Base-by-base conservation (phyloP, 2,888 invertebrate species). In the Operophtera brumata region DNA sequence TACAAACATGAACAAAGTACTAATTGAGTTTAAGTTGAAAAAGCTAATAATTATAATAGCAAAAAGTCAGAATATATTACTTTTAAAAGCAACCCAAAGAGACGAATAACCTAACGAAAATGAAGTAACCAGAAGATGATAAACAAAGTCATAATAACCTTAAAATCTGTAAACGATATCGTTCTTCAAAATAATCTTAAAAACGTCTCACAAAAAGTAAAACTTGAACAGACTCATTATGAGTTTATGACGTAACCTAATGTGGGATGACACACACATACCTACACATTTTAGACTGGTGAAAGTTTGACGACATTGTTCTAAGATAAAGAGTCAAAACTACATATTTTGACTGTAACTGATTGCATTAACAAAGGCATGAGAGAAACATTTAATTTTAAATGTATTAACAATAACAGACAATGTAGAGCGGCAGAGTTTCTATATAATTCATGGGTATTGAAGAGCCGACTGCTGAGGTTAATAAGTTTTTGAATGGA, bases 231-330 rank as follows among this genome's bases (percentile, higher is more conserved):
- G 1, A 11, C n/a, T 26, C 54, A 35, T 63, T 54, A 64, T 64
- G 62, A 69, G 2, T 3, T 20, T 20, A 20, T 79, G 72, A 75
- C 59, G 73, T 64, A 77, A 80, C 57, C 20, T 57, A 58, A 72
- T 71, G 79, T 79, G 77, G 75, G 75, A 71, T 73, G 67, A 66
- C 45, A 50, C 61, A 57, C 45, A 63, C 51, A 44, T 42, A 43
- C 36, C 42, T 46, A 14, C 28, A 12, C 28, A 41, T 32, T 13
- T 35, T 0, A 34, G 46, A 25, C 35, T 25, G 58, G 76, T 61
- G 81, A 81, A 80, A 81, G 81, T 78, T 60, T 64, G 55, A 69
- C 68, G 69, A 77, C 77, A 77, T 72, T 73, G 78, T 75, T 69
- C 46, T 37, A 42, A 45, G 52, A 54, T 55, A 35, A 30, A 58